Evolutionary conservation across 2,797 vertebrate species (phyloP).

Genomic region (Phoxinus dragarum): DNA sequence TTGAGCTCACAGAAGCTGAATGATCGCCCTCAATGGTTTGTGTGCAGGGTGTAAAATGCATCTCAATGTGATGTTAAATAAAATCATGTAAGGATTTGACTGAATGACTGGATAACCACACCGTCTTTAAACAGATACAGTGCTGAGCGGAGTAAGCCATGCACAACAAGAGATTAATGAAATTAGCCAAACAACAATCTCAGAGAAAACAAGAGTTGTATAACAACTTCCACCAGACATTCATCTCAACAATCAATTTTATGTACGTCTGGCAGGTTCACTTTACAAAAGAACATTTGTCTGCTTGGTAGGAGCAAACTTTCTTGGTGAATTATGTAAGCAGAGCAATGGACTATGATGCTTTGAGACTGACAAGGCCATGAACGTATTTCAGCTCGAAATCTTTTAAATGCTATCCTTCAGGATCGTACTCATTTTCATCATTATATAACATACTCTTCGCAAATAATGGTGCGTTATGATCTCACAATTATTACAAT

Average conservation of each 20-base stretch:
- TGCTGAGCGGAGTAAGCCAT: conserved; percentile 27
- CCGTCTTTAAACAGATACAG: conserved; percentile 1
- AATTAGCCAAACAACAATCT: conserved; percentile 40
- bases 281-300: conserved; percentile 28
- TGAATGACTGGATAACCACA: conserved; percentile 37
- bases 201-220: conserved; percentile 17
- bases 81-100: conserved; percentile 42
- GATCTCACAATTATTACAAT: conserved; percentile 4
- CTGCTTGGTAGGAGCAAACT: conserved; percentile 16
- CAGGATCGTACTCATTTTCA: background rate
- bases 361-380: conserved; percentile 11
- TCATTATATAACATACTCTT: conserved; percentile 26
- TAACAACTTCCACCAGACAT: conserved; percentile 15
- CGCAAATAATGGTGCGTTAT: background rate
- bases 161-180: conserved; percentile 33
- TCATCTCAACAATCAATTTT: conserved; percentile 27
- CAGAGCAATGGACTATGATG: conserved; percentile 1
- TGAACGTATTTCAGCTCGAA: background rate
- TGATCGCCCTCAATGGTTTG: conserved; percentile 27
- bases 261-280: conserved; percentile 21
- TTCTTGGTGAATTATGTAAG: conserved; percentile 34
- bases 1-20: conserved; percentile 40
- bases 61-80: conserved; percentile 30
- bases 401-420: background rate
- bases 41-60: conserved; percentile 25